Conservation (phyloP, 2,888 invertebrate genomes). For the Nemurella pictetii region DNA sequence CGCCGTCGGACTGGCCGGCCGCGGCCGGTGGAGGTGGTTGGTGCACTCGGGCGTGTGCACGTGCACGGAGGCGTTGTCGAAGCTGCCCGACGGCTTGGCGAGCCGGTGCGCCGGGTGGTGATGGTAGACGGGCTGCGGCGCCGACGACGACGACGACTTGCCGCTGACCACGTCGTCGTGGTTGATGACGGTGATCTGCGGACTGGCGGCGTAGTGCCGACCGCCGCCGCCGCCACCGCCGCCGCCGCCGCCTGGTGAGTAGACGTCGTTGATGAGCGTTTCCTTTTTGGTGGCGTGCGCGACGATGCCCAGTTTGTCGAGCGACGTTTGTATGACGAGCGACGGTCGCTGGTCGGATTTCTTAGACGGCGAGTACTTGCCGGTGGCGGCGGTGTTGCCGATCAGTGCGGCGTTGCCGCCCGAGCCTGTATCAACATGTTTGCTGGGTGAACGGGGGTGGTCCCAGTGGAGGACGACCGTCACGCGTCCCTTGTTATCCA, state of each 20-base stretch:
- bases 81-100: slow-evolving; percentile 61
- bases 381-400: slow-evolving; percentile 48
- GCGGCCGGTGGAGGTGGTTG: slow-evolving; percentile 66
- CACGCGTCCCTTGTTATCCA: slow-evolving; percentile 97
- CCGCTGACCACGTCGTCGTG: slow-evolving; percentile 73
- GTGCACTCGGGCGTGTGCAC: slow-evolving; percentile 83
- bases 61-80: slow-evolving; percentile 75
- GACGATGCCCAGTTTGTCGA: slow-evolving; percentile 61
- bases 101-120: slow-evolving; percentile 52
- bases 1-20: slow-evolving; percentile 66
- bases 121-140: slow-evolving; percentile 50
- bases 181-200: slow-evolving; percentile 92
- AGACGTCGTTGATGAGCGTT: slow-evolving; percentile 65
- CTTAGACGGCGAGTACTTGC: slow-evolving; percentile 61
- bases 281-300: slow-evolving; percentile 53
- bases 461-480: slow-evolving; percentile 97
- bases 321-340: slow-evolving; percentile 74
- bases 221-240: slow-evolving; percentile 37
- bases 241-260: slow-evolving; percentile 48
- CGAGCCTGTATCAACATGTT: slow-evolving; percentile 47
- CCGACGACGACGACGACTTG: slow-evolving; percentile 53
- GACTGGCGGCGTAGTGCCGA: slow-evolving; percentile 62
- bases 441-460: slow-evolving; percentile 66
- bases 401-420: slow-evolving; percentile 45
- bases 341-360: slow-evolving; percentile 64